Evolutionary conservation across 2,797 vertebrate species (phyloP), one percentile per base, ranked within the genome.

Genomic region (Amniataba percoides): DNA sequence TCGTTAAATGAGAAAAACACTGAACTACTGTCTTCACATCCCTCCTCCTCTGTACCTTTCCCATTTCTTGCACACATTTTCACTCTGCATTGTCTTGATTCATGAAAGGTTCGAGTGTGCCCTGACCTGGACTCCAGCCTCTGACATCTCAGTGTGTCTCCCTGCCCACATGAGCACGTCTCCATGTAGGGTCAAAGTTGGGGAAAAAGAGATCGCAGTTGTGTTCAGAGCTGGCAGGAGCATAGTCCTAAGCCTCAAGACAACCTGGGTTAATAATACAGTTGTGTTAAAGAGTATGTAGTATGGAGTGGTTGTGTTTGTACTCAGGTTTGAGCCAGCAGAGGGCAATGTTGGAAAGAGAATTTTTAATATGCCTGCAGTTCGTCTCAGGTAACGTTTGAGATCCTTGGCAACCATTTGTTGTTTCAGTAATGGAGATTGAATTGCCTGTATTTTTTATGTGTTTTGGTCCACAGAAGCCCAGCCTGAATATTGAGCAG

Each of bases 291-390:
- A 52, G 5, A 25, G 18, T 53, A 19, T 39, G 16, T 10, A 52
- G 55, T 13, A 31, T 3, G 27, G 27, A 31, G n/a, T 16, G 56
- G 3, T 15, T 48, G 25, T 46, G 23, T 60, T 25, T 62, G 11
- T 56, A 9, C 8, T 71, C 23, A 36, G 15, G n/a, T 61, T 65
- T 71, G 14, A 63, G 23, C 83, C 90, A 88, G 70, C 77, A 89
- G 88, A 77, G 87, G 88, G 90, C 82, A 57, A 15, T 82, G 75
- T 89, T 88, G 77, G 34, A 76, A 64, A 66, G 14, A 58, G 16
- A 43, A 10, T 34, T 34, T 31, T 10, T 1, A 15, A 1, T 66
- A 15, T 36, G 16, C 21, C n/a, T 55, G 65, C 43, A 55, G 34
- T 76, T 74, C 25, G 12, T 43, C 14, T 56, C 45, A 36, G 52